Conservation (phyloP, 2,113 vertebrate genomes). For the Danio rerio region GRCz12tu NC_133183.1:63821001-63821500, state of each 20-base stretch:
- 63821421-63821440: conserved; percentile 96
- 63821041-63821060: conserved; percentile 87
- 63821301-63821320: conserved; percentile 83
- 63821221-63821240: conserved; percentile 84
- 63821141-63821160: conserved; percentile 92
- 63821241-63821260: conserved; percentile 83
- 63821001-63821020: conserved; percentile 81
- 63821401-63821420: conserved; percentile 99
- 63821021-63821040: conserved; percentile 82
- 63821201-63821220: conserved; percentile 85
- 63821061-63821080: conserved; percentile 92
- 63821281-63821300: conserved; percentile 91
- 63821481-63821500: conserved; percentile 90
- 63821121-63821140: conserved; percentile 81
- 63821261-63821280: conserved; percentile 89
- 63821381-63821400: conserved; percentile 96
- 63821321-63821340: conserved; percentile 70
- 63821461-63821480: conserved; percentile 85
- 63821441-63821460: conserved; percentile 95
- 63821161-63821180: conserved; percentile 79
- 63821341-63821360: conserved; percentile 79
- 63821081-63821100: conserved; percentile 81
- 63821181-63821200: conserved; percentile 90
- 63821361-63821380: conserved; percentile 95
- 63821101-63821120: conserved; percentile 81